phyloP scores from a whole-genome alignment of 2,888 invertebrate genomes.

The Tholera decimalis region DNA sequence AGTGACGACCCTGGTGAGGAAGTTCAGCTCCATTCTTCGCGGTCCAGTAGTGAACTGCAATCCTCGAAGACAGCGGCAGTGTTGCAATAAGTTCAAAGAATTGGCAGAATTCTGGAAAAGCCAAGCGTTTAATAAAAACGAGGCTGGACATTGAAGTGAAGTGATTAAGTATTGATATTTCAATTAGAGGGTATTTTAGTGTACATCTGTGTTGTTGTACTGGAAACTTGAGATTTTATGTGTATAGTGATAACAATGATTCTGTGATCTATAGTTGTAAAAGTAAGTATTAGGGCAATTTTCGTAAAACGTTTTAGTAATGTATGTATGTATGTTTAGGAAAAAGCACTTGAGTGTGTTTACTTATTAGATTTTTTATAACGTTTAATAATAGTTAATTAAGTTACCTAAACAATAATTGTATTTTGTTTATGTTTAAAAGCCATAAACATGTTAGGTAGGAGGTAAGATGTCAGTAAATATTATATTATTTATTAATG shows the following conservation, averaged over 20 bases:
- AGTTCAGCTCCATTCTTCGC: constrained; percentile 79
- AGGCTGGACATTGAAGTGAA: constrained; percentile 34
- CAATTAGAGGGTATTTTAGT: constrained; percentile 31
- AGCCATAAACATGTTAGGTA: too few relatives aligned
- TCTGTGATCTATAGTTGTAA: background rate
- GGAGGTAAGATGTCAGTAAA: background rate
- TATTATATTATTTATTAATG: background rate
- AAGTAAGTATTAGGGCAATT: background rate
- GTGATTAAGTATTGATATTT: background rate
- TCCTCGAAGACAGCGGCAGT: constrained; percentile 76
- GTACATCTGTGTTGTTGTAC: background rate
- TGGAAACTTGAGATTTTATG: background rate
- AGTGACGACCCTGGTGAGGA: constrained; percentile 83
- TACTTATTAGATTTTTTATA: background rate
- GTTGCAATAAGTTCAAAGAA: constrained; percentile 81
- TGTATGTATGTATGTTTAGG: too few relatives aligned
- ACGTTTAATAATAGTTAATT: background rate
- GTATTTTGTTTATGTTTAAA: background rate
- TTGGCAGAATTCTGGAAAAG: constrained; percentile 84
- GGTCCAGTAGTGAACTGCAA: constrained; percentile 75
- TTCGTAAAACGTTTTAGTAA: background rate
- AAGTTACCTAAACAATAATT: background rate
- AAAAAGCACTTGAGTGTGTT: background rate
- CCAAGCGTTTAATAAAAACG: constrained; percentile 66
- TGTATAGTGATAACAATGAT: background rate